Evolutionary conservation across 2,888 invertebrate genomes (phyloP).

Genomic region (Lasioglossum malachurum): DNA sequence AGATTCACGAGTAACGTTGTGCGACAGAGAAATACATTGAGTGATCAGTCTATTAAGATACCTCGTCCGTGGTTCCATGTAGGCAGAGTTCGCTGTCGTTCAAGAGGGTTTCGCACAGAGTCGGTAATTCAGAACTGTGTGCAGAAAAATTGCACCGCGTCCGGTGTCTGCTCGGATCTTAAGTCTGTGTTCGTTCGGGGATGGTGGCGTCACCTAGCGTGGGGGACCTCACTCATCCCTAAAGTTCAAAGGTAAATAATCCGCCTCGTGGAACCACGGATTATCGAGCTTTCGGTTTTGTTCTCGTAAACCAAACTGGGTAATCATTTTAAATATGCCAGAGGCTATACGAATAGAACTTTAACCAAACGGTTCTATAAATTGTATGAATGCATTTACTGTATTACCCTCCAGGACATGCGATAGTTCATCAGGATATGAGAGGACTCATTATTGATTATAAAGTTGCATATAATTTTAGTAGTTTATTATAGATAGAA

Average conservation of each 20-base stretch:
- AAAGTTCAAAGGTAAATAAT: constrained; percentile 13
- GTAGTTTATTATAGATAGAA: background rate
- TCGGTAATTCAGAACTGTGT: background rate
- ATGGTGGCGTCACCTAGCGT: constrained; percentile 14
- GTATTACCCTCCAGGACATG: background rate
- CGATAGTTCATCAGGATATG: background rate
- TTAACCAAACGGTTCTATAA: background rate
- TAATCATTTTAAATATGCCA: background rate
- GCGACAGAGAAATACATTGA: no score
- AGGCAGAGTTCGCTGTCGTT: no score
- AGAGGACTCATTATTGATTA: background rate
- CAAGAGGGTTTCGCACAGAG: background rate
- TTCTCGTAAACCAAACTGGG: background rate
- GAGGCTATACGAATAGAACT: background rate
- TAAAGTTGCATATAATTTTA: background rate
- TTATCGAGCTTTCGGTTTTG: constrained; percentile 19
- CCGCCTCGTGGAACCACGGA: background rate
- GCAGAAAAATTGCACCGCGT: background rate
- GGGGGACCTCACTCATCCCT: background rate
- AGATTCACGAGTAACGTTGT: no score
- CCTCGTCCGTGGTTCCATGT: no score
- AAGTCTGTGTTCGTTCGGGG: background rate
- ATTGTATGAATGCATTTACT: background rate
- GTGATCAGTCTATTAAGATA: no score
- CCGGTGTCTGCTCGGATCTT: background rate